A percentile compares a stretch with the other conserved stretches of the same genome.
phyloP scores from a whole-genome alignment of 2,113 vertebrate species.

The Cynopterus brachyotis region DNA sequence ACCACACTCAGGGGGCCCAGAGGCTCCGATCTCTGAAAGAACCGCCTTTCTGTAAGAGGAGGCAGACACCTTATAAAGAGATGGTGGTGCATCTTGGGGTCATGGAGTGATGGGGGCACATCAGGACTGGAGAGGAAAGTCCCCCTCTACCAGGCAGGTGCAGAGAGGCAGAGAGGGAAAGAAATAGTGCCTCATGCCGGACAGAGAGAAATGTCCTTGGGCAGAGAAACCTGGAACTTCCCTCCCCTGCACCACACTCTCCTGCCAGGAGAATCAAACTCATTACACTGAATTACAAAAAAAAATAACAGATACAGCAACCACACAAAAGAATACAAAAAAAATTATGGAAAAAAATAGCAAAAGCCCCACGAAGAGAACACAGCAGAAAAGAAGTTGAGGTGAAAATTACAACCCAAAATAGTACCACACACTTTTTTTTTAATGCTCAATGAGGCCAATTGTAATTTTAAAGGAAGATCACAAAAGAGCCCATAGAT shows the following conservation, averaged over 20 bases:
- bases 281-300: neutral
- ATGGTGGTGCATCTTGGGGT: neutral
- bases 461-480: neutral
- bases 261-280: neutral
- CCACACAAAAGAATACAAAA: neutral
- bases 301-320: neutral
- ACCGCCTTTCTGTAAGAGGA: neutral
- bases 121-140: neutral
- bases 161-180: neutral
- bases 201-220: neutral
- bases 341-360: neutral
- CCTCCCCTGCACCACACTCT: neutral
- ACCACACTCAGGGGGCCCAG: neutral
- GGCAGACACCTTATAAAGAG: neutral
- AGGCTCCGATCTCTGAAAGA: neutral
- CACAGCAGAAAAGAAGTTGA: accelerated
- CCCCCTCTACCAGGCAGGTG: neutral
- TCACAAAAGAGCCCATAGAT: neutral
- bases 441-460: neutral
- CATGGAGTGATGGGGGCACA: neutral
- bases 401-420: neutral
- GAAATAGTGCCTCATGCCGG: neutral
- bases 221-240: no score
- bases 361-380: neutral
- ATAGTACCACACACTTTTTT: neutral